Base-by-base conservation (phyloP, 2,888 invertebrate species). In the Tetragonula carbonaria region DNA sequence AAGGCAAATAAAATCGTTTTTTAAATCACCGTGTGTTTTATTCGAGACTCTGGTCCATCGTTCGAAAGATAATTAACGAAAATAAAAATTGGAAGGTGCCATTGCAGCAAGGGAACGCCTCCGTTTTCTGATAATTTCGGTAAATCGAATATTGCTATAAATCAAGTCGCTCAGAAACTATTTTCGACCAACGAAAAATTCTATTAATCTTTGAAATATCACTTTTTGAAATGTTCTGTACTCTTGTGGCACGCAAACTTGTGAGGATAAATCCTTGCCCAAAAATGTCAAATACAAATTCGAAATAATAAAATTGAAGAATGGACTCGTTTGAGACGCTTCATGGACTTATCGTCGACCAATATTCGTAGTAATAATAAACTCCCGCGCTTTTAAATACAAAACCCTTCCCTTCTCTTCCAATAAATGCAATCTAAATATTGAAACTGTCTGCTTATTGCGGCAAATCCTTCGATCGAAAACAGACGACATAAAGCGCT, bases 1-100 rank as follows among this genome's bases (percentile, higher is more conserved):
- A 57, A 65, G 82, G 50, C 28, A 71, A 76, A 83, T 51, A 23
- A 75, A 23, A 38, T 76, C 67, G 76, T 83, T 72, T 83, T 82
- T 63, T 28, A 28, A 82, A 82, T 72, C 66, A 75, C 38, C 62
- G 65, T 23, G 21, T 33, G 33, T 74, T 57, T 70, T 13, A 23
- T 28, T 23, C 53, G 51, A 38, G 2, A 33, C 53, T 45, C 8
- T 8, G 55, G 14, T n/a, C 72, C 5, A 1, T 11, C 21, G 68
- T 18, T 45, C 16, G 18, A 33, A 63, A 45, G 45, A 45, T 45
- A 45, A 8, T 45, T 4, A 14, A 14, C n/a, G n/a, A n/a, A n/a
- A 57, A 57, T 45, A n/a, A 57, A n/a, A 0, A 14, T 57, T 5
- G 14, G n/a, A n/a, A 13, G 4, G n/a, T 28, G 57, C n/a, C 5